Percentiles rank a stretch among this genome's conserved stretches.
phyloP scores from a whole-genome alignment of 2,797 vertebrate species.

The Gymnothorax javanicus region DNA sequence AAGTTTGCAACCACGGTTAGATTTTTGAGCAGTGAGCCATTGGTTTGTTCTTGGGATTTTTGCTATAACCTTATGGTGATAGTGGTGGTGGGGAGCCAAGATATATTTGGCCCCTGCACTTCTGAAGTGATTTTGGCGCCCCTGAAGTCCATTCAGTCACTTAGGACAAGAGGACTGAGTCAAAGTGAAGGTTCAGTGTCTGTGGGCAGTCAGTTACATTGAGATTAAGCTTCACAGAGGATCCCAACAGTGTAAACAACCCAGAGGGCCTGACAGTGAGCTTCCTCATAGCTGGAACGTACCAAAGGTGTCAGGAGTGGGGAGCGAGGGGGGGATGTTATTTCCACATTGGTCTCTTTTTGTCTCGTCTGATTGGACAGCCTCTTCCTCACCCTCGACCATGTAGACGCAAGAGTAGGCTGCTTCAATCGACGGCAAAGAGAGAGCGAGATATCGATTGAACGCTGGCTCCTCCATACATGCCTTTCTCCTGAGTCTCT shows the following conservation, averaged over 20 bases:
- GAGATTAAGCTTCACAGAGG: not conserved
- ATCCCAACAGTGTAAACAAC: not conserved
- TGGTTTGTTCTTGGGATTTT: too few species aligned
- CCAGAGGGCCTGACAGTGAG: not conserved
- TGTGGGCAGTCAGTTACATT: not conserved
- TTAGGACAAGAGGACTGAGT: not conserved
- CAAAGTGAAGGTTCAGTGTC: not conserved
- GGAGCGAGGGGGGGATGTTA: not conserved
- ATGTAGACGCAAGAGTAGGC: constrained; percentile 9
- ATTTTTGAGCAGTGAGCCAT: too few species aligned
- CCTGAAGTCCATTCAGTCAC: not conserved
- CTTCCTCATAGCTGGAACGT: not conserved
- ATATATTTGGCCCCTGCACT: too few species aligned
- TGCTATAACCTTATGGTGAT: too few species aligned
- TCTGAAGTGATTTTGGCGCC: too few species aligned
- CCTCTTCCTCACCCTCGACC: constrained; percentile 19
- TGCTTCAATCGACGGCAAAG: constrained; percentile 16
- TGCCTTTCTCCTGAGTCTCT: not conserved
- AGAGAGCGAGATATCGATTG: constrained; percentile 20
- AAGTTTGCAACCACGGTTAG: too few species aligned
- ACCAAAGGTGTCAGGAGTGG: not conserved
- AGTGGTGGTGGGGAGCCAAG: too few species aligned
- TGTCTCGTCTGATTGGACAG: not conserved
- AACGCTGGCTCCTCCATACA: not conserved
- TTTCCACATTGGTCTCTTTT: constrained; percentile 1